Base-by-base conservation (phyloP, 2,888 invertebrate genomes). In the Phlogophora meticulosa region DNA sequence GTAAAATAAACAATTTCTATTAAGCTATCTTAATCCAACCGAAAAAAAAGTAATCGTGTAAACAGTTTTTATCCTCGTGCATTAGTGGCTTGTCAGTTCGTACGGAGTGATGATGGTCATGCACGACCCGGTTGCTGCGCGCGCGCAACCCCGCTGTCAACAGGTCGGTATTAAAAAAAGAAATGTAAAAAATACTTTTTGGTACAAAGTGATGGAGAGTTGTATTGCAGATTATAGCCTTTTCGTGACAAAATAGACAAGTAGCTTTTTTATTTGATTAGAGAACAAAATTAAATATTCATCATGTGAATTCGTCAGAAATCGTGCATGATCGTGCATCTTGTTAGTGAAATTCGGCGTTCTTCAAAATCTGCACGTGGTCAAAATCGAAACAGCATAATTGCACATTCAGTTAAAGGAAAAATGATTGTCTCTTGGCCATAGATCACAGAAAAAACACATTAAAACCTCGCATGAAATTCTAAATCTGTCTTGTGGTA, bases 41-140 rank as follows among this genome's bases (percentile, higher is more conserved):
- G 36, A 51, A 59, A 79, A 74, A 68, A 64, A 65, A 58, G 20
- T 65, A 70, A 68, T 73, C 66, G 59, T 81, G 66, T 82, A 76
- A 80, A 77, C 46, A 80, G 65, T 80, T 81, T 80, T 81, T 80
- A 80, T 69, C 52, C 46, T 85, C 85, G 73, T 93, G 91, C 93
- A 94, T 94, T 93, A 94, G 89, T 77, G 80, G 85, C 82, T 87
- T 91, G 92, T 92, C 91, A 91, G 88, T 77, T 77, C 61, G 58
- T 80, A 72, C 75, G 56, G 74, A 79, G 85, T 86, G 88, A 85
- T 91, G 91, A 90, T 86, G 86, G 84, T 84, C 81, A 83, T 83
- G 86, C 88, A 89, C 89, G 91, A 89, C 78, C 80, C 80, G 80
- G 70, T 57, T 69, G 80, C 78, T 81, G 85, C 81, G 84, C 85